Evolutionary conservation across 2,888 invertebrate species (phyloP), one percentile per base, ranked within the genome.

Genomic region (Troilus luridus): DNA sequence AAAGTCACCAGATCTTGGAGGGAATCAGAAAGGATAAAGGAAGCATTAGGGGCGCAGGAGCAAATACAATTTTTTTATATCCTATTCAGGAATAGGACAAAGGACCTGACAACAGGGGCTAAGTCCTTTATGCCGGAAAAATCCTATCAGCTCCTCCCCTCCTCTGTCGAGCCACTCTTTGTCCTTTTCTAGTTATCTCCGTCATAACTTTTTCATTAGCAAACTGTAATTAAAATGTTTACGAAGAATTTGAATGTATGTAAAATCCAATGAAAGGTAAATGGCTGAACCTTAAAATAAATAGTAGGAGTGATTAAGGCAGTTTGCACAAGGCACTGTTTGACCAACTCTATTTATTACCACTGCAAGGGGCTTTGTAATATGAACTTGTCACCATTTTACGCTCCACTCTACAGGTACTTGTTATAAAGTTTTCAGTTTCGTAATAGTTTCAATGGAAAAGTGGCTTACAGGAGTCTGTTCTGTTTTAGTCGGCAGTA

Each of bases 61-160:
- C 56, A 85, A 85, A 85, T 85, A 85, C 56, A 58, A 85, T 85
- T 85, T 54, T 59, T 54, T 85, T 85, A 85, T 54, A 85, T 85
- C 85, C 85, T n/a, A 85, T 85, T 85, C 56, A 85, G 85, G 85
- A 56, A n/a, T 58, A 56, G 85, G 85, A 85, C 85, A 85, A 85
- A 85, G 85, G 85, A n/a, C 56, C n/a, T 77, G 72, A 77, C 72
- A 77, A 77, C 85, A 85, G 56, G n/a, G 85, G 11, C 85, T 77
- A 85, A 85, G 56, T 85, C 85, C 85, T 85, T 85, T 85, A 85
- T 85, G 72, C 41, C 41, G 72, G 72, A 77, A 77, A 77, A 77
- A 77, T 77, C 72, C 41, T 77, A 77, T 77, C 72, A 77, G 27
- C 27, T 27, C 1, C 72, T 41, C 41, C 72, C 72, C 17, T 21